A percentile compares a stretch with the other conserved stretches of the same genome.
Evolutionary conservation across 2,797 vertebrate genomes (phyloP).

Genomic region (Phataginus tricuspis): DNA sequence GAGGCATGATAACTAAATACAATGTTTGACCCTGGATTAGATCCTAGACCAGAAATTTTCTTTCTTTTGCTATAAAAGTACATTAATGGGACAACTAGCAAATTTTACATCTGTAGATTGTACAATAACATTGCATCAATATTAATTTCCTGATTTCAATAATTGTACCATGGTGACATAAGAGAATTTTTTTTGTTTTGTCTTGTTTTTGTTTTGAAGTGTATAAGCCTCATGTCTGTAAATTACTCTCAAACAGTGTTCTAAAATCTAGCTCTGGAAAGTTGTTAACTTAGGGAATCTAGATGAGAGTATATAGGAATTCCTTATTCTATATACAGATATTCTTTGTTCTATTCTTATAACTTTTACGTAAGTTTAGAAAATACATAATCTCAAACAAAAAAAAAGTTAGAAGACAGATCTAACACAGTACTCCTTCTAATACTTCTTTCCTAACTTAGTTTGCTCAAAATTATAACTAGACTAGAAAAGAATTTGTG

Average conservation of each 20-base stretch:
- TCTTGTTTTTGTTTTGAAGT: not conserved
- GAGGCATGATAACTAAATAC: not conserved
- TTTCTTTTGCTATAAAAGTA: not conserved
- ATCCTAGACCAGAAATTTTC: not conserved
- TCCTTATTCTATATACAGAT: too few relatives aligned
- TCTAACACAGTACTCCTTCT: not conserved
- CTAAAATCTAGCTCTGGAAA: slow-evolving; percentile 3
- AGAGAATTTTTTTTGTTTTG: not conserved
- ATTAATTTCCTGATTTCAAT: not conserved
- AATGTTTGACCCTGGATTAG: not conserved
- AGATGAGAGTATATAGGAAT: not conserved
- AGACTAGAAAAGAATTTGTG: not conserved
- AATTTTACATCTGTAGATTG: not conserved
- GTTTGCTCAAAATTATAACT: not conserved
- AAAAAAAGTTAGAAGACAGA: slow-evolving; percentile 12
- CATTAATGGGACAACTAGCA: not conserved
- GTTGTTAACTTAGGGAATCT: not conserved
- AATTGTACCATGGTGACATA: not conserved
- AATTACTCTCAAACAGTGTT: slow-evolving; percentile 3
- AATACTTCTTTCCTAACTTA: not conserved
- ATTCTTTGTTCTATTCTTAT: not conserved
- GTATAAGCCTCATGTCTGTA: not conserved
- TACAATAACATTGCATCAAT: not conserved
- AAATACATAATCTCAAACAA: not conserved
- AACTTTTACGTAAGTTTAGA: not conserved